These are phyloP conservation scores for Allacma fusca DNA, from an alignment of 2,888 invertebrate species.

Conservation along the genomic window DNA sequence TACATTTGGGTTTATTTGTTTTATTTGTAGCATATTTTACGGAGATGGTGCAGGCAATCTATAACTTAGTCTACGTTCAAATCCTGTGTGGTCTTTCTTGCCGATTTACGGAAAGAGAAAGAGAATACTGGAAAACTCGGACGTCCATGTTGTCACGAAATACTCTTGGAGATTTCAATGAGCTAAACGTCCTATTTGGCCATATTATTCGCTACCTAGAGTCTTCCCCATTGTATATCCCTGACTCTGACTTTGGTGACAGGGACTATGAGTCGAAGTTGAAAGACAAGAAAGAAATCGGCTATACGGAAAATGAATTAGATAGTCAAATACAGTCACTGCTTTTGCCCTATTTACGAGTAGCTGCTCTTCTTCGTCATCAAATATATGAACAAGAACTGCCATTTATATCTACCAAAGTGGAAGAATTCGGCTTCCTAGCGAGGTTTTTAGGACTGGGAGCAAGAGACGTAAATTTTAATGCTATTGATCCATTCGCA, in stretches of 20 bases:
- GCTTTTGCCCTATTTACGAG: conserved; percentile 83
- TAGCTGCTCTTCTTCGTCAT: conserved; percentile 81
- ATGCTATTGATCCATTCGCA: neutral
- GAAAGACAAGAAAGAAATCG: conserved; percentile 31
- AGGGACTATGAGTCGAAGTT: conserved; percentile 49
- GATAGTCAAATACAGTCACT: conserved; percentile 75
- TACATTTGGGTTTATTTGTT: no score
- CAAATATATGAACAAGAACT: conserved; percentile 75
- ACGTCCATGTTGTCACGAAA: conserved; percentile 49
- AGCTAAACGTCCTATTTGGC: conserved; percentile 61
- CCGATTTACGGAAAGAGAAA: conserved; percentile 72
- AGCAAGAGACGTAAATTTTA: conserved; percentile 11
- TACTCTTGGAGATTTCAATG: conserved; percentile 52
- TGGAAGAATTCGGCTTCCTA: conserved; percentile 79
- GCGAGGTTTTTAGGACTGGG: conserved; percentile 80
- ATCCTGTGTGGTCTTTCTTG: conserved; percentile 82
- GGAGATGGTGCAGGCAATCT: conserved; percentile 84
- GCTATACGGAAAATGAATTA: conserved; percentile 62
- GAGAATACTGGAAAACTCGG: conserved; percentile 64
- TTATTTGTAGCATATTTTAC: conserved; percentile 80
- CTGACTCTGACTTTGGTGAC: conserved; percentile 66
- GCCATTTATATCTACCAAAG: conserved; percentile 61
- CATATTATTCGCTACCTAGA: conserved; percentile 67
- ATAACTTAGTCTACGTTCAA: conserved; percentile 89
- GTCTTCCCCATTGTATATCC: conserved; percentile 71